These are phyloP conservation scores for Platysteira castanea DNA, from an alignment of 2,113 vertebrate species.

Conservation along the genomic window DNA sequence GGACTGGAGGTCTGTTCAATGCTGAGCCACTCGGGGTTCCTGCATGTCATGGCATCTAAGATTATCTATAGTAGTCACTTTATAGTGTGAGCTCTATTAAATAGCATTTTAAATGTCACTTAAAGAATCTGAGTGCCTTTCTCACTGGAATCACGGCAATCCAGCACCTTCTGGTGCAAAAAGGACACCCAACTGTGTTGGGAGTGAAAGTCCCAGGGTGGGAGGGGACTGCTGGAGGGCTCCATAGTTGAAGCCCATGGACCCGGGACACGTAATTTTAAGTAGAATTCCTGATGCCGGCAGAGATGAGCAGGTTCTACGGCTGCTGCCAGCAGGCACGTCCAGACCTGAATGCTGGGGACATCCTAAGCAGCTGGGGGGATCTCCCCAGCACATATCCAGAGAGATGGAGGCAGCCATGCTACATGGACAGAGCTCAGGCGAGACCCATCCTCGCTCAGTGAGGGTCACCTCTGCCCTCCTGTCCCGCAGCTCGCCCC, in stretches of 20 bases:
- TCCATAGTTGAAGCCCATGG: not conserved
- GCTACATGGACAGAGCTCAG: fast-evolving
- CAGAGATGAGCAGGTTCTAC: fast-evolving
- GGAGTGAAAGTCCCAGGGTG: not conserved
- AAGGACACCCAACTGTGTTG: not conserved
- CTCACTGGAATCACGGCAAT: not conserved
- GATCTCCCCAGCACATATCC: not conserved
- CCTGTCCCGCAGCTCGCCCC: not conserved
- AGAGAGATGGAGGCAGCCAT: not conserved
- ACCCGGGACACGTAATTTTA: not conserved
- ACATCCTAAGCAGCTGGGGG: fast-evolving
- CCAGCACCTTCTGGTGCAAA: not conserved
- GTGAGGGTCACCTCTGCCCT: not conserved
- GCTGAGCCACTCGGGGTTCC: not conserved
- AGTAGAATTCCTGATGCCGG: not conserved
- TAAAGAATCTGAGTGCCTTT: not conserved
- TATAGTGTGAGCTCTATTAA: not conserved
- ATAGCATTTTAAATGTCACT: not conserved
- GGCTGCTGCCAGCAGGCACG: not conserved
- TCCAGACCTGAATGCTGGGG: not conserved
- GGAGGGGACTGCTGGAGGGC: not conserved
- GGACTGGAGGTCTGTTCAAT: not conserved
- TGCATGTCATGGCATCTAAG: not conserved
- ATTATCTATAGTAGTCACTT: not conserved
- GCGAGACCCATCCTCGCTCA: fast-evolving